Base-by-base conservation (phyloP, 2,113 vertebrate species). In the Aegypius monachus region DNA sequence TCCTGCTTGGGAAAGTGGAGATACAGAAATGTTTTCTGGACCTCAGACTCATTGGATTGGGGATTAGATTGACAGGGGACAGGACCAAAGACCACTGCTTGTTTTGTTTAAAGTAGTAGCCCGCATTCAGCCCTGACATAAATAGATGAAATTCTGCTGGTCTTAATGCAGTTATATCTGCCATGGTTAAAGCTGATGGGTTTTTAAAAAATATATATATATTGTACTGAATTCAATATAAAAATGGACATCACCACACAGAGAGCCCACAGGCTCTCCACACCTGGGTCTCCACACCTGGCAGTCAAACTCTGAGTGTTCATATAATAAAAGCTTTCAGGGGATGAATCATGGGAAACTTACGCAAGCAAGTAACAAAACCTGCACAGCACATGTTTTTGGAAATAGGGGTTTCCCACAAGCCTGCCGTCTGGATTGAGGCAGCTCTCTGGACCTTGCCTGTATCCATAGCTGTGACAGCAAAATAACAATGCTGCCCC, bases 181-280 rank as follows among this genome's bases (percentile, higher is more conserved):
- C 43, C 18, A 29, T 4, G 5, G n/a, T 22, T 19, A 74, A 70
- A 52, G 81, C 3, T 1, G 2, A 32, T 15, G 9, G 5, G 4
- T 9, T 8, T 56, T 31, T 2, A 0, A 42, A 73, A 67, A 2
- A 52, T 16, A 27, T 16, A 29, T 2, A 58, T 10, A 38, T 55
- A 27, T 63, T 23, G 19, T 67, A 13, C 52, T 52, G 36, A 67
- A 83, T 52, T 68, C 16, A 40, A 0, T 38, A 42, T 23, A 31
- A 45, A 74, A 72, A 20, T 12, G 7, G 29, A 29, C 36, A 72
- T 20, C 5, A 9, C 29, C 1, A 0, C 47, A 13, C 1, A 3
- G 77, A 56, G 21, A 32, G 3, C 14, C 25, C 29, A 18, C 0
- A 0, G 40, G 45, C 40, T 36, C 25, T 45, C 6, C 4, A 26